Base-by-base conservation (phyloP, 1,140 invertebrate genomes). In the Chrysopa pallens region DNA sequence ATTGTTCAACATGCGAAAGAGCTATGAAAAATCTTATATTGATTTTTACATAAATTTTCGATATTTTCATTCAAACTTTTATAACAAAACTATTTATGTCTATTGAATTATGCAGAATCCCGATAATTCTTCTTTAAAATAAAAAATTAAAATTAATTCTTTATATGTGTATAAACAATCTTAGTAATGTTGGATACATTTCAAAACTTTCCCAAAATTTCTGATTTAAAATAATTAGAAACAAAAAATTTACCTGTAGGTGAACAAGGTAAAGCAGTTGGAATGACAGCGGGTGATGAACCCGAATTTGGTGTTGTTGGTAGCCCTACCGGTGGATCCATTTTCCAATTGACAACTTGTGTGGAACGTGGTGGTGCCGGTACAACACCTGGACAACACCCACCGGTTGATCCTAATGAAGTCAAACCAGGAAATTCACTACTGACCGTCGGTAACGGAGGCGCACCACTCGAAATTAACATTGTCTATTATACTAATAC, bases 281-380 rank as follows among this genome's bases (percentile, higher is more conserved):
- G 8, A 33, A 33, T 33, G 31, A 33, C 31, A 33, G 31, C 31
- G 2, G 31, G 8, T 13, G 50, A 49, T 23, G 50, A 44, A 50
- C 46, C 29, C 57, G 38, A 12, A 56, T 54, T 36, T 44, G 56
- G 36, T 56, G 55, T 13, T 8, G 52, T 48, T 11, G 56, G 50
- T 38, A 57, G 42, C 12, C 59, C 59, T 43, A 59, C 57, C 36
- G 59, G 50, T 36, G 59, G 50, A 39, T 61, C 59, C 59, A 61
- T 61, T 43, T 61, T 61, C 59, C 59, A 61, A 42, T 59, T 61
- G 43, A 59, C 53, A 43, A 59, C 54, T 12, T 33, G 31, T 12
- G 54, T 50, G 11, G 52, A 52, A 14, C 54, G 43, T 4, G 48
- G 43, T 8, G 57, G 40, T 14, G 56, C 55, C 29, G 55, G 46